phyloP scores from a whole-genome alignment of 1,140 invertebrate genomes.

The Dinothrombium tinctorium region DNA sequence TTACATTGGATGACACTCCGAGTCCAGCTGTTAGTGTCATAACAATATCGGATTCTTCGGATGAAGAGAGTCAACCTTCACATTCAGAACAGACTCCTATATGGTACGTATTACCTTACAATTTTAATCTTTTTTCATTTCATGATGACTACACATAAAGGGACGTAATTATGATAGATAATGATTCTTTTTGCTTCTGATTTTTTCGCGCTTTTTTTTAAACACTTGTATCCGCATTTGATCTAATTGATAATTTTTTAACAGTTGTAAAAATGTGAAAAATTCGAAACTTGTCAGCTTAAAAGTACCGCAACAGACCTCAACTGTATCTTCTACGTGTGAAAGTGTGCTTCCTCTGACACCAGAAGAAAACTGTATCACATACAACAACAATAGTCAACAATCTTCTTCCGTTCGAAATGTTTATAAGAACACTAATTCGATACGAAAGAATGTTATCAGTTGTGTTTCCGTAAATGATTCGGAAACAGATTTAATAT shows the following conservation, averaged over 20 bases:
- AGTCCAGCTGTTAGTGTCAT: conserved; percentile 64
- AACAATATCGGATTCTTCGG: conserved; percentile 85
- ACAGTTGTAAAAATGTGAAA: too few relatives aligned
- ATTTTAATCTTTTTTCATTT: conserved; percentile 8
- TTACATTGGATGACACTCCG: conserved; percentile 70
- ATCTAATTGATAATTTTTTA: too few relatives aligned
- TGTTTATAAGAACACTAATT: conserved; percentile 17
- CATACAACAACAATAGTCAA: conserved; percentile 4
- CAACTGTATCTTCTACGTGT: conserved; percentile 18
- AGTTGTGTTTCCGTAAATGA: conserved; percentile 57
- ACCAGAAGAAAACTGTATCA: conserved; percentile 20
- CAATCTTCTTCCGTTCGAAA: not conserved
- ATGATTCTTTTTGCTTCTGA: too few relatives aligned
- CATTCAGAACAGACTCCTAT: conserved; percentile 5
- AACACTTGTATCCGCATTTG: too few relatives aligned
- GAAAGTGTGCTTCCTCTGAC: conserved; percentile 22
- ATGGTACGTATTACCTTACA: conserved; percentile 20
- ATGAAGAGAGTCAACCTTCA: conserved; percentile 42
- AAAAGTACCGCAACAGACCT: too few relatives aligned
- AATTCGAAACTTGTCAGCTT: too few relatives aligned
- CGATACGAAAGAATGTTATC: conserved; percentile 38
- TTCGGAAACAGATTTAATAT: conserved; percentile 38
- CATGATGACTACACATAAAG: not conserved
- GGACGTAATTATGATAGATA: too few relatives aligned
- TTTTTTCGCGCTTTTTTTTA: too few relatives aligned